These are phyloP conservation scores for Epinotia nisella DNA, from an alignment of 2,888 invertebrate genomes.

Conservation along the genomic window DNA sequence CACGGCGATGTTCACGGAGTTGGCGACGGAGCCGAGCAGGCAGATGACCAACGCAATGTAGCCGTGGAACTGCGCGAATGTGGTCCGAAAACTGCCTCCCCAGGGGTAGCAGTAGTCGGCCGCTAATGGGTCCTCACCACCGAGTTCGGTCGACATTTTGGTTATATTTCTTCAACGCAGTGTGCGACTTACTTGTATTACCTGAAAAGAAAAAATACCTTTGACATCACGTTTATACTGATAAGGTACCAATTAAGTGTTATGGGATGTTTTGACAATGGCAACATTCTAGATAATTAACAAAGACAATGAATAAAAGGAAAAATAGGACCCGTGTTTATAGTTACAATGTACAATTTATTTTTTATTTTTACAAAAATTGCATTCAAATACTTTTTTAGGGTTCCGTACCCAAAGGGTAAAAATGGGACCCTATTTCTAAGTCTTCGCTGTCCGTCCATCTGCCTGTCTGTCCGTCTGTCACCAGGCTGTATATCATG, in stretches of 20 bases:
- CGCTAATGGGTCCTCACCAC: slow-evolving; percentile 36
- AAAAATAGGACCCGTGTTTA: too few species aligned
- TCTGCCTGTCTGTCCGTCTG: too few species aligned
- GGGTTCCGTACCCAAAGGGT: too few species aligned
- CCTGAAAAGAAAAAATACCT: slow-evolving; percentile 30
- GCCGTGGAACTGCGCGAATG: slow-evolving; percentile 91
- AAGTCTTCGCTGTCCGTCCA: too few species aligned
- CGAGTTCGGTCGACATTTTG: slow-evolving; percentile 45
- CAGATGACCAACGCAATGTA: slow-evolving; percentile 94
- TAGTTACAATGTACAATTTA: too few species aligned
- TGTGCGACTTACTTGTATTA: slow-evolving; percentile 1
- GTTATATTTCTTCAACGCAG: neutral
- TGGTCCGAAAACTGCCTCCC: slow-evolving; percentile 84
- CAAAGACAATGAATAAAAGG: too few species aligned
- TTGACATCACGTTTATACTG: neutral
- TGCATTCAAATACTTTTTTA: slow-evolving; percentile 7
- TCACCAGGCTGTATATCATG: too few species aligned
- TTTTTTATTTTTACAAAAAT: neutral
- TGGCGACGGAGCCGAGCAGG: slow-evolving; percentile 94
- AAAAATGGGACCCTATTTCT: too few species aligned
- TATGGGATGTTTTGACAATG: too few species aligned
- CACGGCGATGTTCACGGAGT: slow-evolving; percentile 95
- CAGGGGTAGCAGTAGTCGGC: slow-evolving; percentile 82
- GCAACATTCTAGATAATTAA: too few species aligned
- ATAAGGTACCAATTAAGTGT: neutral